phyloP scores from a whole-genome alignment of 2,888 invertebrate species.

The Eristalis arbustorum region DNA sequence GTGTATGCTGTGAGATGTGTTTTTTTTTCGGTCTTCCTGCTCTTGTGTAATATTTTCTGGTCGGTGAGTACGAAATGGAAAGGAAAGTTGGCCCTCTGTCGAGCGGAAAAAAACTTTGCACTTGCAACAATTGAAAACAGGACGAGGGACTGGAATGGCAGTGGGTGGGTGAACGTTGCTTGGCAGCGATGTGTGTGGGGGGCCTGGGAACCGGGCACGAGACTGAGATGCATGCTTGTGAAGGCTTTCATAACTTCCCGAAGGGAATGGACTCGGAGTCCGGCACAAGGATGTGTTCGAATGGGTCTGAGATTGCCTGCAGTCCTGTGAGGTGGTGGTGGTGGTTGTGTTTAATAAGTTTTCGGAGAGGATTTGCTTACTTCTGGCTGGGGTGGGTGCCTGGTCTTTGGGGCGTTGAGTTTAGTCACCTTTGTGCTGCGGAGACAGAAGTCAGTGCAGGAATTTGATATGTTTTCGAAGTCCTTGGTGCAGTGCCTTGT shows the following conservation, averaged over 20 bases:
- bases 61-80: conserved; percentile 15
- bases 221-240: neutral
- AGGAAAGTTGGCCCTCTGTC: conserved; percentile 19
- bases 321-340: neutral
- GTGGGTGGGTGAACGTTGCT: neutral
- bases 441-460: neutral
- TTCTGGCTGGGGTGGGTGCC: neutral
- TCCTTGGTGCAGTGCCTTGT: neutral
- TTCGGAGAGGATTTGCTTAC: neutral
- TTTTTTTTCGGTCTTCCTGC: neutral
- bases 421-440: neutral
- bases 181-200: neutral
- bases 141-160: neutral
- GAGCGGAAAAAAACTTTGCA: conserved; percentile 50
- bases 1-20: neutral
- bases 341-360: neutral
- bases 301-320: neutral
- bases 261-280: neutral
- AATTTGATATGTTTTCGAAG: neutral
- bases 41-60: conserved; percentile 31
- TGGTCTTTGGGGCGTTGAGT: neutral
- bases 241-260: neutral
- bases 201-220: neutral
- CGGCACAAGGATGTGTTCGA: neutral
- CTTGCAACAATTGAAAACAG: conserved; percentile 53